phyloP scores from a whole-genome alignment of 2,113 vertebrate genomes.

The Xenotilapia caudafasciata region DNA sequence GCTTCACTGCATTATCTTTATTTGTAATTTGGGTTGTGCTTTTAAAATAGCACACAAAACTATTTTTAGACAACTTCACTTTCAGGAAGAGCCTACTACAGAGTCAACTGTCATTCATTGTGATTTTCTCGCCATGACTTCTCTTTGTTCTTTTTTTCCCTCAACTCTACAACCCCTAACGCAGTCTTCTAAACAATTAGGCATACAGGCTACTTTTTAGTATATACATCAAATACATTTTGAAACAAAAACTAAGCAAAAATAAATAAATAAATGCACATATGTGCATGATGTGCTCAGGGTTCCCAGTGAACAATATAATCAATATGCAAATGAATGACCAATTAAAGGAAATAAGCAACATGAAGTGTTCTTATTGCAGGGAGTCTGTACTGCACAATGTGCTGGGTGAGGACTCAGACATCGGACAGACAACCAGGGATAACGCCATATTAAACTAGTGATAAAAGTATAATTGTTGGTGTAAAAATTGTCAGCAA shows the following conservation, averaged over 20 bases:
- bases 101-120: neutral
- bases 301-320: neutral
- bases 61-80: constrained; percentile 16
- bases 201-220: neutral
- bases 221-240: neutral
- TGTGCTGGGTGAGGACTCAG: neutral
- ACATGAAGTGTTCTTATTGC: neutral
- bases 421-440: neutral
- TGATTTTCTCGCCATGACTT: neutral
- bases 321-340: neutral
- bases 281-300: neutral
- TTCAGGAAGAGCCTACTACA: neutral
- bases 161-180: neutral
- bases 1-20: neutral
- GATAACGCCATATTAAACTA: neutral
- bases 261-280: neutral
- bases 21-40: neutral
- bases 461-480: neutral
- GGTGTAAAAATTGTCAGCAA: neutral
- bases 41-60: neutral
- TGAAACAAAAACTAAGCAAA: neutral
- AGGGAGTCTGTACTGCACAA: neutral
- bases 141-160: neutral
- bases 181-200: neutral
- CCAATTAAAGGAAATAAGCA: neutral